Conservation (phyloP, 37 sponge, comb jelly and placozoan genomes). For the Hexactinellida sp. region DNA sequence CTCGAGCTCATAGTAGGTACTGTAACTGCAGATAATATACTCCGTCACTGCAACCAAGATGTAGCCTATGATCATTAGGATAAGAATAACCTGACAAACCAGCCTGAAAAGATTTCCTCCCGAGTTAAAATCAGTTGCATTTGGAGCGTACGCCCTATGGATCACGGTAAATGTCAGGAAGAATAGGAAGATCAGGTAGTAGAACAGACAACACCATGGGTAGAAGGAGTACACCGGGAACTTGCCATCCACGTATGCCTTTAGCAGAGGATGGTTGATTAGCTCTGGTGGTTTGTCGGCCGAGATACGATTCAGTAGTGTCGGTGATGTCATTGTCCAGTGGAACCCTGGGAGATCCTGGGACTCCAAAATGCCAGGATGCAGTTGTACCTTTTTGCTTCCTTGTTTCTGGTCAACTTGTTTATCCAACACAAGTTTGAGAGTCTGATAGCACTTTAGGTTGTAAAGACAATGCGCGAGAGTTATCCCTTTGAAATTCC, state of each 20-base stretch:
- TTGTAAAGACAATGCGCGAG: neutral
- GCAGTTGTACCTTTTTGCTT: constrained; percentile 2
- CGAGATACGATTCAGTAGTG: neutral
- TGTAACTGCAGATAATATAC: neutral
- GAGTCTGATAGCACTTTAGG: neutral
- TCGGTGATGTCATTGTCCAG: neutral
- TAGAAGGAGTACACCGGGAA: constrained; percentile 1
- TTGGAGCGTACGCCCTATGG: neutral
- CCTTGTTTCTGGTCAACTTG: neutral
- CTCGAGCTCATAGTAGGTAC: neutral
- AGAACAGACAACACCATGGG: neutral
- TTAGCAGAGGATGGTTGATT: neutral
- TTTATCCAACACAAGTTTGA: neutral
- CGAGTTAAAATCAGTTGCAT: neutral
- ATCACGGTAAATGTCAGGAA: neutral
- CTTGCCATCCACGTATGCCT: neutral
- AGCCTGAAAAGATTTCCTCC: neutral
- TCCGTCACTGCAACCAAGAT: neutral
- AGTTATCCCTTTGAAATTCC: neutral
- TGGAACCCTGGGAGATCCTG: neutral
- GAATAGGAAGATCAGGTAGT: neutral
- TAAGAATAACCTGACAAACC: neutral
- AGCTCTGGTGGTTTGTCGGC: neutral
- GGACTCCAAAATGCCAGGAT: neutral
- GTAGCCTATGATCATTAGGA: neutral